Conservation (phyloP, 2,888 invertebrate genomes). For the Toxonevra muliebris region DNA sequence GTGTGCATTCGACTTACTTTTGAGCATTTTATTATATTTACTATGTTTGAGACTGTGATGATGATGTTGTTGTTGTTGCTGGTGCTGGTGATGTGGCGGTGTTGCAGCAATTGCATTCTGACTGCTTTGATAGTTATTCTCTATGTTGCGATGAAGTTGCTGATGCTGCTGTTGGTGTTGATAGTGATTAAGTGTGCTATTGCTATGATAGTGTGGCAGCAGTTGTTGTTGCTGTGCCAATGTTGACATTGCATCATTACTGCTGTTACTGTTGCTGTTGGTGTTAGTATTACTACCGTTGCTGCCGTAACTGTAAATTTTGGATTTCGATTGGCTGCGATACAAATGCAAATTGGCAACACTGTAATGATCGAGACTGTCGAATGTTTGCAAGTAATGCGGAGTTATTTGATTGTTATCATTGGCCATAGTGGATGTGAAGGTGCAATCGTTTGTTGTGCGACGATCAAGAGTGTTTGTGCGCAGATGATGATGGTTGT, state of each 20-base stretch:
- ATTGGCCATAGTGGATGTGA: slow-evolving; percentile 41
- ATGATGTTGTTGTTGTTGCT: slow-evolving; percentile 44
- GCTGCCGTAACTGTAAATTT: slow-evolving; percentile 58
- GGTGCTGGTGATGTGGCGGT: slow-evolving; percentile 41
- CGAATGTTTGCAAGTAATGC: slow-evolving; percentile 60
- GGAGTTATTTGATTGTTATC: slow-evolving; percentile 60
- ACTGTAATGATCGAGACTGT: slow-evolving; percentile 59
- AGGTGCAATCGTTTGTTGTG: slow-evolving; percentile 21
- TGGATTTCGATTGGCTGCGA: slow-evolving; percentile 61
- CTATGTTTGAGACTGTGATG: slow-evolving; percentile 58
- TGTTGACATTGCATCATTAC: slow-evolving; percentile 40
- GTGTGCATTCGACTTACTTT: slow-evolving; percentile 39
- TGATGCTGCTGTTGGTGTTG: slow-evolving; percentile 38
- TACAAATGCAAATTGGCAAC: slow-evolving; percentile 54
- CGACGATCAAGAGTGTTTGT: slow-evolving; percentile 54
- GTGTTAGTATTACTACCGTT: slow-evolving; percentile 51
- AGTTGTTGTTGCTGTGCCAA: slow-evolving; percentile 19
- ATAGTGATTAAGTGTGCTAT: slow-evolving; percentile 46
- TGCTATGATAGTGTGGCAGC: slow-evolving; percentile 42
- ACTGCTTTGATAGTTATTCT: slow-evolving; percentile 55
- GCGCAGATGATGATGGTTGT: slow-evolving; percentile 39
- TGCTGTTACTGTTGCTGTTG: slow-evolving; percentile 41
- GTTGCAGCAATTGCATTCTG: not conserved
- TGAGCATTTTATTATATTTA: slow-evolving; percentile 33
- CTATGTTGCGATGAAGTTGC: slow-evolving; percentile 51